Evolutionary conservation across 2,113 vertebrate genomes (phyloP).

Genomic region (Chionomys nivalis): DNA sequence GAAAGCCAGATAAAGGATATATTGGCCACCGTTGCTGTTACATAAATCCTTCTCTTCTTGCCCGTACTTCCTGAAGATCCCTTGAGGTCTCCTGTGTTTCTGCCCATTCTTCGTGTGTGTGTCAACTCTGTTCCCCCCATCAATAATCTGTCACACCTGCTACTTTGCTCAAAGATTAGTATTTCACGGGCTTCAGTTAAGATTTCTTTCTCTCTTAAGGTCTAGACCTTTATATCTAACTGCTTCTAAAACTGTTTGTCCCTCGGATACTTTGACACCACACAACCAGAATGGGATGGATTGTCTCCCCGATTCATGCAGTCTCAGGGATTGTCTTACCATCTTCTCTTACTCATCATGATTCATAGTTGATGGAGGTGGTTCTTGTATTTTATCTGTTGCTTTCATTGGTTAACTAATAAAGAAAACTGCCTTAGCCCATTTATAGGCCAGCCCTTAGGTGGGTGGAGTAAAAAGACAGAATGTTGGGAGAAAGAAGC

Average conservation of each 20-base stretch:
- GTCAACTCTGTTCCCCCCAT: not conserved
- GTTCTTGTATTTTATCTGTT: too few relatives aligned
- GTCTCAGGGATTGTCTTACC: not conserved
- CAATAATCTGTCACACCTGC: not conserved
- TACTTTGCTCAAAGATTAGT: not conserved
- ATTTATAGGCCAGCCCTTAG: too few relatives aligned
- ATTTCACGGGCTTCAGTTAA: not conserved
- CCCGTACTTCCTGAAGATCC: not conserved
- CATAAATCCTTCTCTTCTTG: not conserved
- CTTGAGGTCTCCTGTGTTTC: not conserved
- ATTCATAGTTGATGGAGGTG: too few relatives aligned
- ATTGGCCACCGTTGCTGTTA: accelerated
- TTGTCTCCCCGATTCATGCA: not conserved
- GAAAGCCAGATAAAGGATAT: not conserved
- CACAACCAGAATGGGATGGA: not conserved
- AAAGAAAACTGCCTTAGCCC: too few relatives aligned
- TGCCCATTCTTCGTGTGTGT: not conserved
- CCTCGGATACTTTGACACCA: not conserved
- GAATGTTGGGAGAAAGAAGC: too few relatives aligned
- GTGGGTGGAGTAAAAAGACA: too few relatives aligned
- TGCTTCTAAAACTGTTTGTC: not conserved
- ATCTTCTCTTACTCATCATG: not conserved
- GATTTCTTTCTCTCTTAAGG: not conserved
- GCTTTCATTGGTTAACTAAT: too few relatives aligned
- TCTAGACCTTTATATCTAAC: not conserved